Evolutionary conservation across 2,888 invertebrate species (phyloP).

Genomic region (Idaea dimidiata): DNA sequence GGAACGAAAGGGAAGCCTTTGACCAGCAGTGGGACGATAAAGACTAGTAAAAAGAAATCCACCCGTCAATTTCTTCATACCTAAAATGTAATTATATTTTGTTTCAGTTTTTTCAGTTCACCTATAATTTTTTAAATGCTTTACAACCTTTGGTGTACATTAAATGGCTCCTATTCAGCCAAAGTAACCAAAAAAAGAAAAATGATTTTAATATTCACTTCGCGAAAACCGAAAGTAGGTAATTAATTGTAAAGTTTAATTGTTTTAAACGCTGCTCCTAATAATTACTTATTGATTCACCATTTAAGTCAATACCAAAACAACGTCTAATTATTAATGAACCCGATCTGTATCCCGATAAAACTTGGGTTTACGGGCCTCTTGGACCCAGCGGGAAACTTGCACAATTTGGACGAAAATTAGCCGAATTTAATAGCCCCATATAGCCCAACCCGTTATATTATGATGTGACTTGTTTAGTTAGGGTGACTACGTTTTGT

Average conservation of each 20-base stretch:
- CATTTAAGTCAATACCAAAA: slow-evolving; percentile 35
- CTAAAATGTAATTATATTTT: no score
- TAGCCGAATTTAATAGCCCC: slow-evolving; percentile 61
- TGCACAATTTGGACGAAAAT: slow-evolving; percentile 59
- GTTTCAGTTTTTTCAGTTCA: no score
- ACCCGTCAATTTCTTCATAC: no score
- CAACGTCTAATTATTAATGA: slow-evolving; percentile 43
- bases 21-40: no score
- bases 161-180: no score
- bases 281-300: not conserved
- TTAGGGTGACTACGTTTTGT: slow-evolving; percentile 34
- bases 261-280: not conserved
- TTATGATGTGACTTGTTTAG: slow-evolving; percentile 43
- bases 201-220: no score
- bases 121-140: no score
- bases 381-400: slow-evolving; percentile 55
- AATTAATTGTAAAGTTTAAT: not conserved
- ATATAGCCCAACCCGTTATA: slow-evolving; percentile 40
- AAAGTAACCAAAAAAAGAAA: no score
- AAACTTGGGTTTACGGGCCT: slow-evolving; percentile 40
- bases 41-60: no score
- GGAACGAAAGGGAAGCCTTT: no score
- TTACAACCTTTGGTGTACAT: no score
- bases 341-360: slow-evolving; percentile 39
- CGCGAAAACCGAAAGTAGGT: slow-evolving; percentile 19